phyloP scores from a whole-genome alignment of 37 sponge, comb jelly and placozoan genomes.

The Oopsacas minuta region DNA sequence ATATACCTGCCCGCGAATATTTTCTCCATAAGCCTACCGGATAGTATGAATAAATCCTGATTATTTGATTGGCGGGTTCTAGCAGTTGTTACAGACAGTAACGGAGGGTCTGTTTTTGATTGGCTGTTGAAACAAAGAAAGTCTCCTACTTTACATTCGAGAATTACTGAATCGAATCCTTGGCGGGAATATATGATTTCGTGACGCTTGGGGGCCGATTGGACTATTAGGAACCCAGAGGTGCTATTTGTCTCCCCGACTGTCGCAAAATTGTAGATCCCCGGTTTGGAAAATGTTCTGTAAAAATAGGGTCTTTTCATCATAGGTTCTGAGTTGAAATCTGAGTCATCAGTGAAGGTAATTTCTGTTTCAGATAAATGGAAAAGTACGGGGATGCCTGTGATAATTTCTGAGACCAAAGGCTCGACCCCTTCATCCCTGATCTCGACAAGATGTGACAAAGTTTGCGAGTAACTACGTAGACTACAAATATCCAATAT shows the following conservation, averaged over 20 bases:
- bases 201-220: not conserved
- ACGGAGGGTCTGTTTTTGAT: not conserved
- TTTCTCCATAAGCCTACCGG: not conserved
- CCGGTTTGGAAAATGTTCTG: not conserved
- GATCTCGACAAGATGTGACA: not conserved
- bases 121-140: not conserved
- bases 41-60: not conserved
- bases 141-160: not conserved
- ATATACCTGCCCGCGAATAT: not conserved
- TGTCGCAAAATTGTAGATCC: not conserved
- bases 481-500: not conserved
- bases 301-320: not conserved
- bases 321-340: not conserved
- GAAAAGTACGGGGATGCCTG: not conserved
- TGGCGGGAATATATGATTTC: not conserved
- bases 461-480: not conserved
- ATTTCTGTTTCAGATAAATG: not conserved
- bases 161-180: not conserved
- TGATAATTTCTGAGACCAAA: not conserved
- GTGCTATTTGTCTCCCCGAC: not conserved
- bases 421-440: not conserved
- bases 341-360: not conserved
- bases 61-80: not conserved
- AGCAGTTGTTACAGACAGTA: not conserved
- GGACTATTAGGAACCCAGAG: not conserved